Evolutionary conservation across 2,113 vertebrate genomes (phyloP).

Genomic region (Porphyrio hochstetteri): DNA sequence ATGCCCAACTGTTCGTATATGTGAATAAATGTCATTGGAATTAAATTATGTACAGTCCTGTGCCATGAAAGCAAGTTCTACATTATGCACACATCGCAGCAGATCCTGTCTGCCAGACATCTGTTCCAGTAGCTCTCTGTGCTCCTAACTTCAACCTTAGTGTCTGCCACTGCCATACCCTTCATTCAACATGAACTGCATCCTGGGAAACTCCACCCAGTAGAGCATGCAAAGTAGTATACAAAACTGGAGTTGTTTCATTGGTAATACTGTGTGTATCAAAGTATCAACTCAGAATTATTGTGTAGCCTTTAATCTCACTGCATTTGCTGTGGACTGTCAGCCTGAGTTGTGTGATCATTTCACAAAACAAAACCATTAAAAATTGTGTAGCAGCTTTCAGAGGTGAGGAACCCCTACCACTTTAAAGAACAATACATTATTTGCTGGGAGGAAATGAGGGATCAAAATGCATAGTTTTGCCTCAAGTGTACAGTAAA

Average conservation of each 20-base stretch:
- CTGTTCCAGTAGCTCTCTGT: background rate
- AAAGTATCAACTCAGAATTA: background rate
- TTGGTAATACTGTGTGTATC: background rate
- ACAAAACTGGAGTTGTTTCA: background rate
- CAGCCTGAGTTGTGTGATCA: background rate
- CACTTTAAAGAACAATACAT: background rate
- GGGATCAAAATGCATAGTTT: background rate
- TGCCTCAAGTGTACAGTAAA: background rate
- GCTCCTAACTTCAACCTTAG: background rate
- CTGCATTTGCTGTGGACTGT: background rate
- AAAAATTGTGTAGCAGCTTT: background rate
- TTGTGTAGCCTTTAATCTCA: background rate
- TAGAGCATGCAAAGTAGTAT: background rate
- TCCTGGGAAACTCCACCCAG: background rate
- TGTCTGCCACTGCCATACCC: fast-evolving
- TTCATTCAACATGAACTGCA: background rate
- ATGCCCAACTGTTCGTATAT: background rate
- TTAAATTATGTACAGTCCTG: background rate
- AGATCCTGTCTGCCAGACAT: background rate
- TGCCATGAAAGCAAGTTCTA: background rate
- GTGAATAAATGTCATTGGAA: background rate
- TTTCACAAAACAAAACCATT: background rate
- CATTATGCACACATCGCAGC: background rate
- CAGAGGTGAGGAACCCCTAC: background rate
- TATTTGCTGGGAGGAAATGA: background rate